Base-by-base conservation (phyloP, 2,888 invertebrate genomes). In the Trissonchulus latispiculum region DNA sequence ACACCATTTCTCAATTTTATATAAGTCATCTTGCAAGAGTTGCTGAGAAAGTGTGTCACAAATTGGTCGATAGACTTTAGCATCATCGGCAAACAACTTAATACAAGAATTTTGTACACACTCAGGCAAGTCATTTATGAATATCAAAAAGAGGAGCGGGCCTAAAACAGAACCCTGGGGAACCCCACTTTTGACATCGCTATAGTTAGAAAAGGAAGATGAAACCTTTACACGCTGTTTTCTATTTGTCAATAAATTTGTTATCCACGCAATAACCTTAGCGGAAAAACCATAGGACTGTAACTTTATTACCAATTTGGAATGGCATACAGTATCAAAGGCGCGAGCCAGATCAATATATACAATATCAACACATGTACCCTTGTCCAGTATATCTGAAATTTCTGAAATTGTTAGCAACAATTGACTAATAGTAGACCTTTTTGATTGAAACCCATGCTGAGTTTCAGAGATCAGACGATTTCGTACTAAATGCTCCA, bases 61-160 rank as follows among this genome's bases (percentile, higher is more conserved):
- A n/a, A n/a, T n/a, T n/a, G n/a, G n/a, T n/a, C n/a, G n/a, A n/a
- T 48, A 64, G 18, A 64, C 28, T 33, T 64, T 64, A 15, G 64
- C 33, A 33, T 64, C 64, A n/a, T 64, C 64, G 8, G 64, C 64
- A n/a, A 64, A 64, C 33, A 64, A 64, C 28, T 64, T 64, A 3
- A 28, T 33, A 8, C 15, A 15, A 64, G 64, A 28, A 15, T 64
- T 31, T 68, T 29, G 8, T 8, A 68, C 15, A 8, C 3, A 32
- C 28, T 70, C 70, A 32, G 2, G 29, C 28, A 70, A 3, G 28
- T 70, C 70, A 61, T 70, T 70, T 37, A 70, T 70, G 59, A 28
- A 70, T 31, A 70, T 8, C 3, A 70, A 59, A n/a, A 70, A 70
- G 23, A 70, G 59, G 3, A 29, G 48, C 8, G 61, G 59, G 28